These are phyloP conservation scores for Eupsilia transversa DNA, from an alignment of 2,888 invertebrate species.

Conservation along the genomic window DNA sequence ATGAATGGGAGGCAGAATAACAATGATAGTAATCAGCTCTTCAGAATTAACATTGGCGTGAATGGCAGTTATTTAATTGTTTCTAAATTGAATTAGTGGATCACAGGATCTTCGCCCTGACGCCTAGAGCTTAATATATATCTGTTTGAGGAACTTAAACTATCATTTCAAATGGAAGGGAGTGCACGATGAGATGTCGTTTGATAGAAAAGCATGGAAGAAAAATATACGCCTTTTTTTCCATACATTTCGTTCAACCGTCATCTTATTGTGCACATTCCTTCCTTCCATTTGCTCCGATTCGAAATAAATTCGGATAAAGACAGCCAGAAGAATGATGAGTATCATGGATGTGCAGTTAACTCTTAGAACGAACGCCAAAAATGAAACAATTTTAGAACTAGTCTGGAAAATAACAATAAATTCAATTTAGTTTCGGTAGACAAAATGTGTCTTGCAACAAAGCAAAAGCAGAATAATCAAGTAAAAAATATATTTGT, in stretches of 20 bases:
- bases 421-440: background rate
- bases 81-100: background rate
- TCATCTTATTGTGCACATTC: no score
- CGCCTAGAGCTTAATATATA: background rate
- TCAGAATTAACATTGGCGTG: slow-evolving; percentile 18
- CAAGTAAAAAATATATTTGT: no score
- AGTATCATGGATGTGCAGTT: background rate
- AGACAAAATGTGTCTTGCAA: slow-evolving; percentile 7
- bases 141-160: background rate
- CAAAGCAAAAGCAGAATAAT: no score
- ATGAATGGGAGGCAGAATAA: slow-evolving; percentile 54
- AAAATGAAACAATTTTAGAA: background rate
- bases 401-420: background rate
- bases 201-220: background rate
- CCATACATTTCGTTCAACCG: no score
- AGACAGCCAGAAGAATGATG: background rate
- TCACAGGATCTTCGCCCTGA: background rate
- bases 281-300: no score
- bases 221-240: background rate
- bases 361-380: background rate
- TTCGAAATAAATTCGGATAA: background rate
- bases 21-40: slow-evolving; percentile 32
- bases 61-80: slow-evolving; percentile 19
- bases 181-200: background rate
- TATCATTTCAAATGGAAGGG: background rate